phyloP scores from a whole-genome alignment of 2,797 vertebrate genomes.

The Characodon lateralis region DNA sequence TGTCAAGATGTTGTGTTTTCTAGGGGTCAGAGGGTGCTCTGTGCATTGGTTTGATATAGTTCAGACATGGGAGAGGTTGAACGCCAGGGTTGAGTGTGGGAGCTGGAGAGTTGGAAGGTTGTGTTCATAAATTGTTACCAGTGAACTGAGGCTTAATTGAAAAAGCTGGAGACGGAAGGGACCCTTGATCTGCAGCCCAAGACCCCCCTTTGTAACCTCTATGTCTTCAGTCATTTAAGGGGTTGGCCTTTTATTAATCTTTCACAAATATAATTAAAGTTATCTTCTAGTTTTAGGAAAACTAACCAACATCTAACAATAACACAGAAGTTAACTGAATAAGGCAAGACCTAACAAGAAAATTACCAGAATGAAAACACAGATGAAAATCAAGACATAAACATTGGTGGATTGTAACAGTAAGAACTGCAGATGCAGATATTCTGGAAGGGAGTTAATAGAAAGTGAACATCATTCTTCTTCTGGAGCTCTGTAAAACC shows the following conservation, averaged over 20 bases:
- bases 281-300: too few species aligned
- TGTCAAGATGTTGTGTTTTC: constrained; percentile 54
- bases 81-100: constrained; percentile 60
- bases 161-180: constrained; percentile 75
- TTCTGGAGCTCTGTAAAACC: too few species aligned
- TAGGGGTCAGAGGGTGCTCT: constrained; percentile 63
- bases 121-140: constrained; percentile 80
- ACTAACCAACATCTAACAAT: too few species aligned
- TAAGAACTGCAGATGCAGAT: too few species aligned
- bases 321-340: too few species aligned
- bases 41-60: constrained; percentile 72
- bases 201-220: constrained; percentile 57
- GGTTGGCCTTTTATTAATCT: constrained; percentile 46
- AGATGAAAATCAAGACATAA: too few species aligned
- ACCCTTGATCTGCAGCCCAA: constrained; percentile 75
- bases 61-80: constrained; percentile 64
- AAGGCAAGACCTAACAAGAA: too few species aligned
- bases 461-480: too few species aligned
- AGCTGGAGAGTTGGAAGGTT: constrained; percentile 80
- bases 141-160: constrained; percentile 78
- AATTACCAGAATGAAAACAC: too few species aligned
- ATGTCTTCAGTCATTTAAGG: constrained; percentile 69
- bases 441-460: too few species aligned
- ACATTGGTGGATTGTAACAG: too few species aligned
- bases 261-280: constrained; percentile 20